A percentile compares a stretch with the other conserved stretches of the same genome.
These are phyloP conservation scores for Brachycybe producta DNA, from an alignment of 2,888 invertebrate genomes.

Conservation along the genomic window DNA sequence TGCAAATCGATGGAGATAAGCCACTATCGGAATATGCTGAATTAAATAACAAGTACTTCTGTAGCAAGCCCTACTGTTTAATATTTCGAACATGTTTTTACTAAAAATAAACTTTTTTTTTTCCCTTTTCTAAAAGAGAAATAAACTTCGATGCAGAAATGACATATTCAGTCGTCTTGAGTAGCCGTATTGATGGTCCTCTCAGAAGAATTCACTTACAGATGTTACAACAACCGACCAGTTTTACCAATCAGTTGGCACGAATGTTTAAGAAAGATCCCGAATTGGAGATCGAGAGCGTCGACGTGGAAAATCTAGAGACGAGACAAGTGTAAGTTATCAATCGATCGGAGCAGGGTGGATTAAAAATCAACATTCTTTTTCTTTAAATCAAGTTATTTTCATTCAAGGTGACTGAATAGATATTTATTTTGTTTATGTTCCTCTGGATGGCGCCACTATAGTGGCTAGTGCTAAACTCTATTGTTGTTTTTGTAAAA, in stretches of 20 bases:
- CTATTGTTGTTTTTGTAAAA: not conserved
- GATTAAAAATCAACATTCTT: too few relatives aligned
- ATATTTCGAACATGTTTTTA: not conserved
- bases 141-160: slow-evolving; percentile 57
- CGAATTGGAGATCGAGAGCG: not conserved
- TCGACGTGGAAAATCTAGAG: slow-evolving; percentile 5
- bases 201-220: not conserved
- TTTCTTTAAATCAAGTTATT: too few relatives aligned
- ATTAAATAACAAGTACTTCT: slow-evolving; percentile 19
- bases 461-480: too few relatives aligned
- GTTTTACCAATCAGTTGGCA: not conserved
- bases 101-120: not conserved
- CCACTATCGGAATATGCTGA: slow-evolving; percentile 12
- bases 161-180: slow-evolving; percentile 50
- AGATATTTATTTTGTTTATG: too few relatives aligned
- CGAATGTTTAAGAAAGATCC: slow-evolving; percentile 5
- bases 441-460: too few relatives aligned
- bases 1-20: slow-evolving; percentile 16
- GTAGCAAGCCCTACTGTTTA: too few relatives aligned
- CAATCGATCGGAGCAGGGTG: too few relatives aligned
- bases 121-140: slow-evolving; percentile 28
- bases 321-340: slow-evolving; percentile 7
- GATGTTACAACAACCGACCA: not conserved
- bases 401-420: too few relatives aligned
- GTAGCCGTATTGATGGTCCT: slow-evolving; percentile 8